Percentiles rank a stretch among this genome's conserved stretches.
These are phyloP conservation scores for Drosophila diplacantha DNA, from an alignment of 2,888 invertebrate species.

Conservation along the genomic window DNA sequence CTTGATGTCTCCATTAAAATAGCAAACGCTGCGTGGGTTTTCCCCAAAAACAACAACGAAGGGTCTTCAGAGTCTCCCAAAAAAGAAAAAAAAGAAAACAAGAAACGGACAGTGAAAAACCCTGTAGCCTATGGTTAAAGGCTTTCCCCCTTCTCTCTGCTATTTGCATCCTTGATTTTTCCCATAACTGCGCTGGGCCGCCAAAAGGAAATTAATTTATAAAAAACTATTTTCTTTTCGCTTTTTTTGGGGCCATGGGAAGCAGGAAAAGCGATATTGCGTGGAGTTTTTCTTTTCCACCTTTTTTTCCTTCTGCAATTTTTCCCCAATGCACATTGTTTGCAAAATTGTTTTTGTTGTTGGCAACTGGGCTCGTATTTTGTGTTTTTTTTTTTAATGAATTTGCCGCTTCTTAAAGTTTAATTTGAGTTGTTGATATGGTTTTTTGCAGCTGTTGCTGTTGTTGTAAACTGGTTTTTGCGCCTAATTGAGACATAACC, in stretches of 20 bases:
- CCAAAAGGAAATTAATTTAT: conserved; percentile 60
- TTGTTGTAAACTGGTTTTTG: conserved; percentile 48
- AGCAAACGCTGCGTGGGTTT: conserved; percentile 35
- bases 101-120: conserved; percentile 11
- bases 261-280: conserved; percentile 55
- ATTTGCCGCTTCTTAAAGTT: conserved; percentile 34
- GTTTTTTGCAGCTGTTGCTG: conserved; percentile 5
- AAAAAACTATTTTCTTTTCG: conserved; percentile 25
- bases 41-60: conserved; percentile 6
- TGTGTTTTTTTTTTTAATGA: conserved; percentile 39
- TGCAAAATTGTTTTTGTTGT: conserved; percentile 11
- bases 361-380: conserved; percentile 6
- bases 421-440: conserved; percentile 20
- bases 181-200: conserved; percentile 16
- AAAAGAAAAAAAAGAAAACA: conserved; percentile 4
- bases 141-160: conserved; percentile 32
- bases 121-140: conserved; percentile 33
- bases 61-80: conserved; percentile 11
- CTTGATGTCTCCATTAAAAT: conserved; percentile 62
- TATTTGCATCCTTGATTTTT: conserved; percentile 57
- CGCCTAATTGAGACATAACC: conserved; percentile 65
- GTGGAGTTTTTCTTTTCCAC: conserved; percentile 38
- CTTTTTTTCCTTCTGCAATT: conserved; percentile 15
- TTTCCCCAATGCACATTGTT: conserved; percentile 23
- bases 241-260: conserved; percentile 41